Evolutionary conservation across 2,113 vertebrate species (phyloP).

Genomic region (Thamnophis sirtalis): DNA sequence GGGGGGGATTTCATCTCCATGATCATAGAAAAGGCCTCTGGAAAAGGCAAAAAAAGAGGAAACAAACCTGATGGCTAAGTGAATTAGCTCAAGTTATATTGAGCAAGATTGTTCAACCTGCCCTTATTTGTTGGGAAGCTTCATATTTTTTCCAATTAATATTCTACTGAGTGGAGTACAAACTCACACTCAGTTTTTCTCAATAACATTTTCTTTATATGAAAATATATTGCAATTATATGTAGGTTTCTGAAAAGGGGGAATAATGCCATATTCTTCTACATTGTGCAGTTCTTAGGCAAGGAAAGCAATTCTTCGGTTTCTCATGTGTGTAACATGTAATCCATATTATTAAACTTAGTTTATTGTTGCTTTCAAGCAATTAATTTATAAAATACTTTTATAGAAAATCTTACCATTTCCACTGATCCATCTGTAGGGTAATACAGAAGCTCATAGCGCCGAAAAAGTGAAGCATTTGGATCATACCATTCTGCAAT

Average conservation of each 20-base stretch:
- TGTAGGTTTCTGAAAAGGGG: neutral
- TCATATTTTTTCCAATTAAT: neutral
- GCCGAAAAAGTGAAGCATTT: conserved; percentile 81
- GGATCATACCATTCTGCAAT: conserved; percentile 92
- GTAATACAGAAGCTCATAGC: conserved; percentile 90
- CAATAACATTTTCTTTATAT: conserved; percentile 6
- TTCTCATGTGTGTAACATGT: conserved; percentile 13
- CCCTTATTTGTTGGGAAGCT: neutral
- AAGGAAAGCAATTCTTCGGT: neutral
- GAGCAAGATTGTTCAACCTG: neutral
- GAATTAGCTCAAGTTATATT: neutral
- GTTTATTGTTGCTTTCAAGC: neutral
- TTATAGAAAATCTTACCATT: conserved; percentile 77
- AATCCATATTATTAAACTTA: neutral
- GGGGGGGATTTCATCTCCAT: neutral
- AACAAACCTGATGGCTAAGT: neutral
- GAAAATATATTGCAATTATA: conserved; percentile 19
- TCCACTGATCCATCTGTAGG: conserved; percentile 87
- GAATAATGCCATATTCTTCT: neutral
- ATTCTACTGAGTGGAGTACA: neutral
- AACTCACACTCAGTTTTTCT: neutral
- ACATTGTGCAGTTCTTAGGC: neutral
- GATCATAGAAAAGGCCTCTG: neutral
- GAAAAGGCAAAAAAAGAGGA: neutral
- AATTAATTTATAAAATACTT: neutral